phyloP scores from a whole-genome alignment of 2,888 invertebrate genomes.

The Dynastes grantii region DNA sequence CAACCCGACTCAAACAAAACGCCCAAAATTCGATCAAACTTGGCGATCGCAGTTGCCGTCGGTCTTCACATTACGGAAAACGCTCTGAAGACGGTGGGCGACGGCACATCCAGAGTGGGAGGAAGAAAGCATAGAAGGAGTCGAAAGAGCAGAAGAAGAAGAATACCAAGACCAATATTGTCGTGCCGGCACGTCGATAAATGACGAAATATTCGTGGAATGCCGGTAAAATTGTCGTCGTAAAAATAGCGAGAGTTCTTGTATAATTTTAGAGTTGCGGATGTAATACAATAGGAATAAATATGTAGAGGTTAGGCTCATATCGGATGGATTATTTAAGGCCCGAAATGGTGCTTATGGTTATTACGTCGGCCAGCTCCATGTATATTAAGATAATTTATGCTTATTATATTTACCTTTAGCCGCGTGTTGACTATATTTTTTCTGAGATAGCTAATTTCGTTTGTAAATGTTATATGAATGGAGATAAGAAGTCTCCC shows the following conservation, averaged over 20 bases:
- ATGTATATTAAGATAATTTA: conserved; percentile 37
- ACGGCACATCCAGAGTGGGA: conserved; percentile 22
- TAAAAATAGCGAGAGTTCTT: conserved; percentile 47
- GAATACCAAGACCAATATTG: conserved; percentile 27
- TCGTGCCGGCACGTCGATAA: conserved; percentile 46
- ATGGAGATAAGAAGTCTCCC: not conserved
- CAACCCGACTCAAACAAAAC: not conserved
- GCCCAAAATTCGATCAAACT: conserved; percentile 42
- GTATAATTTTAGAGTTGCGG: conserved; percentile 46
- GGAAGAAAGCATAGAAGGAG: conserved; percentile 30
- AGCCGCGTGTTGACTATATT: not conserved
- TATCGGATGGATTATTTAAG: conserved; percentile 39
- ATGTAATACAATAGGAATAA: conserved; percentile 43
- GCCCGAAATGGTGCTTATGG: conserved; percentile 34
- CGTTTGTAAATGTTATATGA: not conserved
- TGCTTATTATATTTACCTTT: conserved; percentile 26
- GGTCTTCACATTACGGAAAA: conserved; percentile 22
- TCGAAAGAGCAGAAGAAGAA: conserved; percentile 11
- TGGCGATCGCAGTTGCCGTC: conserved; percentile 21
- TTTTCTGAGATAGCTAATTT: conserved; percentile 11
- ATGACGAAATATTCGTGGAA: conserved; percentile 45
- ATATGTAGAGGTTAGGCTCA: conserved; percentile 38
- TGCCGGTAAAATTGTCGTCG: conserved; percentile 47
- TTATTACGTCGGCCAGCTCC: conserved; percentile 9
- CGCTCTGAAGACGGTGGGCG: conserved; percentile 12